Conservation (phyloP, 2,797 vertebrate genomes). For the Lepilemur ruficaudatus region DNA sequence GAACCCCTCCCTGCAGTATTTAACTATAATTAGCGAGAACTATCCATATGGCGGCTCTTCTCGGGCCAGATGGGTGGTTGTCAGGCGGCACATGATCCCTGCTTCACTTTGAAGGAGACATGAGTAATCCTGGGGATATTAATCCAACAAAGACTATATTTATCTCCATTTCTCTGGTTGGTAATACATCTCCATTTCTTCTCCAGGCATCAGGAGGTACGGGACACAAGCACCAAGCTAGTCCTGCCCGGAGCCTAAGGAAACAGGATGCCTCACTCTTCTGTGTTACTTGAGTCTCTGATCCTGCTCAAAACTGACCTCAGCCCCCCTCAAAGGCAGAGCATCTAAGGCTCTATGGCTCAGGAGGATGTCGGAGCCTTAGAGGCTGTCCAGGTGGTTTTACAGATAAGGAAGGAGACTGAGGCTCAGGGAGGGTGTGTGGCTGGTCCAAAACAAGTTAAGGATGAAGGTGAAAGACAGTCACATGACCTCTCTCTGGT, state of each 20-base stretch:
- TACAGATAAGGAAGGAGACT: not conserved
- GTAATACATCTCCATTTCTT: slow-evolving; percentile 80
- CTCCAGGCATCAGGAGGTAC: slow-evolving; percentile 44
- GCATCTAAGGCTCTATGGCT: not conserved
- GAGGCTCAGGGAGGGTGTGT: not conserved
- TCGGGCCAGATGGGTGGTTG: slow-evolving; percentile 86
- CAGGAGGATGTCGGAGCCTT: not conserved
- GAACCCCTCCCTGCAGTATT: slow-evolving; percentile 75
- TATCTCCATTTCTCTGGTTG: slow-evolving; percentile 79
- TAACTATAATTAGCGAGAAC: slow-evolving; percentile 85
- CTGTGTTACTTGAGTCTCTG: not conserved
- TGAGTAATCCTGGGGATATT: slow-evolving; percentile 88
- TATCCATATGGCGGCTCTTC: slow-evolving; percentile 85
- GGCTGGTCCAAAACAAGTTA: not conserved
- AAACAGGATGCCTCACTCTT: not conserved
- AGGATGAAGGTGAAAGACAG: not conserved
- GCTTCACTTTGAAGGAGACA: slow-evolving; percentile 83
- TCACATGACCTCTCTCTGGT: not conserved
- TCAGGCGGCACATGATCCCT: slow-evolving; percentile 86
- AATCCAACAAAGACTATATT: slow-evolving; percentile 85
- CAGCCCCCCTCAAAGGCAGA: not conserved
- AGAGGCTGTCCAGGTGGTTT: not conserved
- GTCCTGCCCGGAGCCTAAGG: not conserved
- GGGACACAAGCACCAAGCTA: not conserved
- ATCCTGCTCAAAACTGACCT: not conserved